Percentiles rank a stretch among this genome's conserved stretches.
These are phyloP conservation scores for Megaleporinus macrocephalus DNA, from an alignment of 2,113 vertebrate species.

Conservation along the genomic window DNA sequence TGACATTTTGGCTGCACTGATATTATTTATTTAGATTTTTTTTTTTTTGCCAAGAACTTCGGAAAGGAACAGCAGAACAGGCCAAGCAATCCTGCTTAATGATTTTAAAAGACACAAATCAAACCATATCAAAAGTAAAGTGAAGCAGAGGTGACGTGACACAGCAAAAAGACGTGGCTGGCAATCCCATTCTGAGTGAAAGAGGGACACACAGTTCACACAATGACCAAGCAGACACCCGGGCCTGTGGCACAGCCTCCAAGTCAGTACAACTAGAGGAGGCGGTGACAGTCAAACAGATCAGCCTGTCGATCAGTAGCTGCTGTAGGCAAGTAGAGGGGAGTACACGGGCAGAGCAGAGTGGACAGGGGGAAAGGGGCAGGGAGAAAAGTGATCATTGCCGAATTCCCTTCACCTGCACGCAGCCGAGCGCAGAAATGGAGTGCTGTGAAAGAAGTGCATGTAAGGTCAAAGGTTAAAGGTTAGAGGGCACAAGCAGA, in stretches of 20 bases:
- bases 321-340: constrained; percentile 53
- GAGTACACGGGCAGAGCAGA: background rate
- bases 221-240: constrained; percentile 71
- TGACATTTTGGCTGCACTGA: constrained; percentile 9
- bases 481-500: constrained; percentile 80
- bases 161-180: constrained; percentile 67
- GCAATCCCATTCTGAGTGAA: constrained; percentile 70
- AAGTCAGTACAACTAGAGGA: constrained; percentile 33
- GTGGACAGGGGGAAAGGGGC: constrained; percentile 33
- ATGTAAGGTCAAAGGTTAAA: constrained; percentile 66
- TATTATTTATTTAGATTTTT: background rate
- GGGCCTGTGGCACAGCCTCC: constrained; percentile 61
- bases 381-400: constrained; percentile 36
- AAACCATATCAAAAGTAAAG: constrained; percentile 66
- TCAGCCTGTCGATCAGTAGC: constrained; percentile 68
- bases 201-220: constrained; percentile 52
- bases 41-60: background rate
- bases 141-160: constrained; percentile 74
- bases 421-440: constrained; percentile 65
- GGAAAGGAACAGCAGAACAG: constrained; percentile 62
- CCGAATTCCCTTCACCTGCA: constrained; percentile 70
- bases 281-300: constrained; percentile 65
- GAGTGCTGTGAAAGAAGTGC: constrained; percentile 66
- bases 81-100: constrained; percentile 57
- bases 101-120: constrained; percentile 53